Base-by-base conservation (phyloP, 2,888 invertebrate species). In the Halocaridina rubra region DNA sequence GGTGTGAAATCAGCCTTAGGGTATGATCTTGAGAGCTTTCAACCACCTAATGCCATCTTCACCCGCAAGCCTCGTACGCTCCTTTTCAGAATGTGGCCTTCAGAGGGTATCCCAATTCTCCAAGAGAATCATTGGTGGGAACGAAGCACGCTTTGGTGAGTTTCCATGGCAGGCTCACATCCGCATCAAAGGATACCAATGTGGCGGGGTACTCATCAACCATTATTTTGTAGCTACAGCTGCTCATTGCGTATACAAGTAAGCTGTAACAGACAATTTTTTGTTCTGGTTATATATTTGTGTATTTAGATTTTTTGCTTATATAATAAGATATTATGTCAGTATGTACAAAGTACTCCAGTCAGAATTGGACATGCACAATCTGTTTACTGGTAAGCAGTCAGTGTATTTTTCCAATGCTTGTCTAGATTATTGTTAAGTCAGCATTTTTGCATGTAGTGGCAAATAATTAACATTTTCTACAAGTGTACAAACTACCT, bases 161-260 rank as follows among this genome's bases (percentile, higher is more conserved):
- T 95, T 95, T 90, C 96, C 96, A 0, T 96, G 96, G 96, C 96
- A 96, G 90, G 95, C 95, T 0, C 96, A 96, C 89, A 95, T 96
- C 86, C 93, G 96, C 90, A 95, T 96, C 89, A 94, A 94, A 0
- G 94, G 95, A 89, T 96, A 94, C 90, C 96, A 96, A 89, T 96
- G 96, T 89, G 96, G 96, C 1, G 96, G 96, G 0, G 96, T 96
- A 0, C 91, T 96, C 85, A 93, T 96, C 39, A 95, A 95, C 1
- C 92, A 93, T 0, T 93, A 93, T 90, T 95, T 92, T 89, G 94
- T 96, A 2, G 95, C 95, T 0, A 96, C 96, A 0, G 96, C 96
- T 0, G 96, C 96, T 0, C 96, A 96, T 90, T 96, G 96, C 90
- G 95, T 96, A 79, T 94, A 95, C 57, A 90, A 91, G 91, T 91